Evolutionary conservation across 2,888 invertebrate species (phyloP).

Genomic region (Philereme transversata): DNA sequence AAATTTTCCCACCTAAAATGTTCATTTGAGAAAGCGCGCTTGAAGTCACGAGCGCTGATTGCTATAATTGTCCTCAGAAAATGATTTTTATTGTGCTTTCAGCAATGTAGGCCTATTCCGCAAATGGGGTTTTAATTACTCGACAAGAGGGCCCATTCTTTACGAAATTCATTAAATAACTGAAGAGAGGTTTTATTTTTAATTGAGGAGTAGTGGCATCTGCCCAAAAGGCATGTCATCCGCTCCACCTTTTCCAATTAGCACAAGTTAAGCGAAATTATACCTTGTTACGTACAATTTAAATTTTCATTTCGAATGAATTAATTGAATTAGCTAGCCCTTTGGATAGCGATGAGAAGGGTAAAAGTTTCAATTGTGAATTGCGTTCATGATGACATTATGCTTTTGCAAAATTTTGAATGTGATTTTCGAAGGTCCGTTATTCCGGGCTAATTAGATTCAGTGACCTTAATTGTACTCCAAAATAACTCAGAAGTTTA

Average conservation of each 20-base stretch:
- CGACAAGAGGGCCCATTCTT: constrained; percentile 55
- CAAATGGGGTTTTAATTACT: constrained; percentile 66
- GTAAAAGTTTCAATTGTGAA: constrained; percentile 49
- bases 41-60: constrained; percentile 36
- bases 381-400: constrained; percentile 51
- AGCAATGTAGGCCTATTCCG: constrained; percentile 46
- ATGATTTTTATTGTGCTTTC: constrained; percentile 40
- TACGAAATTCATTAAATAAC: constrained; percentile 57
- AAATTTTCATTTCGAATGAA: constrained; percentile 54
- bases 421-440: constrained; percentile 37
- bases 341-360: constrained; percentile 46
- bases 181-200: constrained; percentile 41
- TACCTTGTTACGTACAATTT: constrained; percentile 50
- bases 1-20: constrained; percentile 24
- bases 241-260: constrained; percentile 54
- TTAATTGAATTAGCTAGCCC: constrained; percentile 38
- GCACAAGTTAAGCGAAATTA: constrained; percentile 53
- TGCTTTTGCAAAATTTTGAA: constrained; percentile 27
- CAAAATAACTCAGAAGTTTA: constrained; percentile 10
- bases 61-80: constrained; percentile 38
- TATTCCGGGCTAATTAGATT: constrained; percentile 23
- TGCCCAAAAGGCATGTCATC: constrained; percentile 56
- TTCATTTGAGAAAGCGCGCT: constrained; percentile 22
- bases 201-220: constrained; percentile 61
- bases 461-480: constrained; percentile 14